Base-by-base conservation (phyloP, 1,140 invertebrate genomes). In the Leucophenga varia region DNA sequence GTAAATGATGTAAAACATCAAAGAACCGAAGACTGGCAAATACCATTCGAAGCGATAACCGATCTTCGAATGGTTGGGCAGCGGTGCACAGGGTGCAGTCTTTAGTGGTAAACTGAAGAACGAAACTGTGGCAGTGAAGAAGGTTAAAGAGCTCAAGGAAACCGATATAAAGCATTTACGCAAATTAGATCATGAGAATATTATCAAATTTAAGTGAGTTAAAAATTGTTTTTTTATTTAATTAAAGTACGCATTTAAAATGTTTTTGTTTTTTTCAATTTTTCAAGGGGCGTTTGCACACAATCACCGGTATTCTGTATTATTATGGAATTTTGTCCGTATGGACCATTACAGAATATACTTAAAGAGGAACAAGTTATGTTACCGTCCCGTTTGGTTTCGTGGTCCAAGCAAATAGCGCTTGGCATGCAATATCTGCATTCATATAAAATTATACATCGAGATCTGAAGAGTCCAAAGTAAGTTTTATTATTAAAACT, bases 281-380 rank as follows among this genome's bases (percentile, higher is more conserved):
- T 43, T 50, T 34, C 3, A 77, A 89, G 89, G 64, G 96, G 94
- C 32, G 89, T 97, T 5, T 97, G 93, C 71, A 95, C 90, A 1
- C 87, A 94, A 70, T 83, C 91, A n/a, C 94, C 93, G 3, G 90
- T 88, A 63, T 97, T 89, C 72, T 97, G 94, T 75, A 92, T 99
- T 57, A 86, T 98, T 14, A 99, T 99, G 96, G 96, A 98, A 74
- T 98, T 87, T 76, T 98, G 96, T 75, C 92, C 93, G 2, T 91
- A 92, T 72, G 96, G 96, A 9, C 90, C 93, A 25, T 79, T 99
- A 13, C 97, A 95, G 70, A 91, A 96, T 69, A 82, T 96, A 54
- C 79, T 98, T 5, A 88, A 88, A 44, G 86, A 87, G 45, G 82
- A 87, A 72, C 79, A 89, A 60, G 82, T 85, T 46, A 87, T 98